A percentile compares a stretch with the other conserved stretches of the same genome.
These are phyloP conservation scores for Fragariocoptes setiger DNA, from an alignment of 1,140 invertebrate species.

Conservation along the genomic window DNA sequence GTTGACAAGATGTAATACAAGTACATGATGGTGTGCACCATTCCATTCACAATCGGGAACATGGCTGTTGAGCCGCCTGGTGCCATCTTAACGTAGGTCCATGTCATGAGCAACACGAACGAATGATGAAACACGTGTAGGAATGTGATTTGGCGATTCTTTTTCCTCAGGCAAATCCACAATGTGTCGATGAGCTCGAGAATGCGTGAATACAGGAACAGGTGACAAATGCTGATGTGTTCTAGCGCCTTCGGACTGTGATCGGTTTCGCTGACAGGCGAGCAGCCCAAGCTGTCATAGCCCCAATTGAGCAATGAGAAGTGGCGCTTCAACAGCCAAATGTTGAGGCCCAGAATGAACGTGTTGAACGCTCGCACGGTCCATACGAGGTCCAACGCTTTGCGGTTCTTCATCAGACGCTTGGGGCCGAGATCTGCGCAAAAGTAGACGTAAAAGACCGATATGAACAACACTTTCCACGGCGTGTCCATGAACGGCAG, in stretches of 20 bases:
- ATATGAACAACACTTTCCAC: neutral
- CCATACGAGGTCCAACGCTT: neutral
- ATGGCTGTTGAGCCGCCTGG: conserved; percentile 51
- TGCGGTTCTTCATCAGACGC: neutral
- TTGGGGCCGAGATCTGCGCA: neutral
- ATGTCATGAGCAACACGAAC: conserved; percentile 31
- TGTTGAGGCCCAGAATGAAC: neutral
- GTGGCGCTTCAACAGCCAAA: neutral
- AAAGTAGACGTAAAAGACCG: neutral
- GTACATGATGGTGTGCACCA: conserved; percentile 71
- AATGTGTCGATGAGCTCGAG: conserved; percentile 19
- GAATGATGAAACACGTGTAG: conserved; percentile 21
- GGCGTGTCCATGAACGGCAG: neutral
- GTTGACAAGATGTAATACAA: conserved; percentile 56
- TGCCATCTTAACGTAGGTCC: conserved; percentile 80
- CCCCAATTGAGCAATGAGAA: neutral
- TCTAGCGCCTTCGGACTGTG: neutral
- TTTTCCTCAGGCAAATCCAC: conserved; percentile 20
- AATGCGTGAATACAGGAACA: conserved; percentile 3
- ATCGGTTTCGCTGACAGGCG: neutral
- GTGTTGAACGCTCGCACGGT: neutral
- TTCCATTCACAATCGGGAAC: conserved; percentile 46
- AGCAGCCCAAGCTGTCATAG: neutral
- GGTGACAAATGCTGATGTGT: neutral
- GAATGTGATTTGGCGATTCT: conserved; percentile 19